Evolutionary conservation across 2,113 vertebrate genomes (phyloP).

Genomic region (Ellobius talpinus): DNA sequence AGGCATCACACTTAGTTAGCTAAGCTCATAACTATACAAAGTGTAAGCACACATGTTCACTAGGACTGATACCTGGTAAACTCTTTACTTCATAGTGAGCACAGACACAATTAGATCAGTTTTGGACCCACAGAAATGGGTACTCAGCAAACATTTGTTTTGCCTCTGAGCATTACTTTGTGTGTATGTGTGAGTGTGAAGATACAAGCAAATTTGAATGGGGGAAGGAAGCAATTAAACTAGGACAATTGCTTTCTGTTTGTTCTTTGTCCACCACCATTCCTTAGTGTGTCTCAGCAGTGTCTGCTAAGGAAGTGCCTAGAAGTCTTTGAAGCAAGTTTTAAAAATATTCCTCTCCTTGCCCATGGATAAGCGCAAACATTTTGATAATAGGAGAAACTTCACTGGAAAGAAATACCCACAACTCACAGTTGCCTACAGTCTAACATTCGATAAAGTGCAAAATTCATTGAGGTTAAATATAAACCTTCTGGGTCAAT

Average conservation of each 20-base stretch:
- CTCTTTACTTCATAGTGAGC: constrained; percentile 45
- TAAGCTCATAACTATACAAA: constrained; percentile 13
- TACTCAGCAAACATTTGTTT: background rate
- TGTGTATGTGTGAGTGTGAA: background rate
- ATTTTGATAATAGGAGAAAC: background rate
- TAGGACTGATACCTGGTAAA: constrained; percentile 4
- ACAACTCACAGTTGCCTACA: constrained; percentile 3
- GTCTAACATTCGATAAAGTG: background rate
- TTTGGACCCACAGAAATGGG: background rate
- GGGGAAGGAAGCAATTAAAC: background rate
- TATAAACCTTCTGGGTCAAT: background rate
- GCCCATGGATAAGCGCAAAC: background rate
- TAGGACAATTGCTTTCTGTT: constrained; percentile 32
- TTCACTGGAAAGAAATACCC: constrained; percentile 42
- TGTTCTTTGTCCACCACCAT: constrained; percentile 1
- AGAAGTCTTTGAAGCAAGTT: background rate
- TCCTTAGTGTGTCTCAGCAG: background rate
- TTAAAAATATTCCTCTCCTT: background rate
- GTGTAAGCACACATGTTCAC: background rate
- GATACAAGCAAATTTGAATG: background rate
- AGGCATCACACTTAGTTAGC: constrained; percentile 31
- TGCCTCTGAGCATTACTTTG: background rate
- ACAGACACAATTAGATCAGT: constrained; percentile 23
- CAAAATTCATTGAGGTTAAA: constrained; percentile 41
- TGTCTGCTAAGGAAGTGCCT: background rate